Evolutionary conservation across 2,113 vertebrate genomes (phyloP), one percentile per base, ranked within the genome.

Genomic region (Passer domesticus): DNA sequence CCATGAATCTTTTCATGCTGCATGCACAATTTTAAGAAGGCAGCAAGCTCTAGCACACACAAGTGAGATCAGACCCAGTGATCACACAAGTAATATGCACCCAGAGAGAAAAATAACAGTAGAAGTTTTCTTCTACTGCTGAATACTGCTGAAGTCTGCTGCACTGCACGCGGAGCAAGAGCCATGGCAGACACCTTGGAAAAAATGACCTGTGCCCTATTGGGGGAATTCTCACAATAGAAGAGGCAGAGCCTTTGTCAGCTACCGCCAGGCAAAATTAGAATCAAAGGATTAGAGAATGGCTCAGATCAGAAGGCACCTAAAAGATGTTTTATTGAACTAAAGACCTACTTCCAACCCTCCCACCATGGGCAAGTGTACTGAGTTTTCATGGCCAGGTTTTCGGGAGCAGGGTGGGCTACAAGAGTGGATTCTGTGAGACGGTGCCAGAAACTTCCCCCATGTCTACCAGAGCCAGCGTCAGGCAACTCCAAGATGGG

Each of bases 1-100:
- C 88, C 94, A 94, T 96, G 93, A 95, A 97, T 97, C 94, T 94
- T 92, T 82, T 69, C 87, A 82, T 2, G 4, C 72, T 5, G 24
- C 68, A 72, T 74, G 68, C 60, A 85, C 82, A 72, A 43, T 90
- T 96, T 83, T 88, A 94, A 95, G 87, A 87, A 87, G 68, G 68
- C 62, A 80, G 75, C 13, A 4, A 94, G 69, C 64, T 95, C 79
- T n/a, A 86, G 82, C 85, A 93, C 0, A 0, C n/a, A 49, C 31
- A 52, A 21, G 2, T 73, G 86, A 92, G 67, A 94, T 91, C 55
- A 86, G 72, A 87, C 22, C 20, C 21, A 74, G 52, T 47, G 79
- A 83, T 67, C 80, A 74, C 59, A 77, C 0, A 2, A 90, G 55
- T 44, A 80, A 86, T 80, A 50, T 6, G 23, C 37, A 80, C 21